Evolutionary conservation across 1,140 invertebrate species (phyloP).

Genomic region (Heliconius hermathena): DNA sequence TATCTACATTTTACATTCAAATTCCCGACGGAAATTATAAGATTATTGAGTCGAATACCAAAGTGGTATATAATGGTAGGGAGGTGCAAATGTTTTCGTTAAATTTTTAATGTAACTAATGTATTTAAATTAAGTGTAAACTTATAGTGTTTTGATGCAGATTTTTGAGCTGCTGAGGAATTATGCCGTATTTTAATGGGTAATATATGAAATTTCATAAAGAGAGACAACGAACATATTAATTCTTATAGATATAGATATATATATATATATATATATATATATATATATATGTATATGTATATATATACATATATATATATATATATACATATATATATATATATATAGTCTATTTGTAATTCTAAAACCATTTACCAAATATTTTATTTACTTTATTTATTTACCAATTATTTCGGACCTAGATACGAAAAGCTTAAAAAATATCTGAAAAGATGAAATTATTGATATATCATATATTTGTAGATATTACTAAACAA

Average conservation of each 20-base stretch:
- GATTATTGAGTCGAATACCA: neutral
- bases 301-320: no score
- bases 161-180: no score
- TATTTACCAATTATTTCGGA: no score
- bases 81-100: neutral
- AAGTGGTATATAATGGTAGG: neutral
- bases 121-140: neutral
- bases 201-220: neutral
- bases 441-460: neutral
- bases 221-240: no score
- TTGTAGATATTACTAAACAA: neutral
- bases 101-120: neutral
- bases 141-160: neutral
- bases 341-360: no score
- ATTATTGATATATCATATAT: neutral
- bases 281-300: no score
- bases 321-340: no score
- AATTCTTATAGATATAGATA: no score
- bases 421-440: neutral
- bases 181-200: neutral
- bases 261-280: no score
- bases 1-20: constrained; percentile 60
- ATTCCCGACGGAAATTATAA: constrained; percentile 52
- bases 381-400: no score
- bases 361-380: no score